Evolutionary conservation across 2,888 invertebrate species (phyloP).

Genomic region (Helobdella robusta): DNA sequence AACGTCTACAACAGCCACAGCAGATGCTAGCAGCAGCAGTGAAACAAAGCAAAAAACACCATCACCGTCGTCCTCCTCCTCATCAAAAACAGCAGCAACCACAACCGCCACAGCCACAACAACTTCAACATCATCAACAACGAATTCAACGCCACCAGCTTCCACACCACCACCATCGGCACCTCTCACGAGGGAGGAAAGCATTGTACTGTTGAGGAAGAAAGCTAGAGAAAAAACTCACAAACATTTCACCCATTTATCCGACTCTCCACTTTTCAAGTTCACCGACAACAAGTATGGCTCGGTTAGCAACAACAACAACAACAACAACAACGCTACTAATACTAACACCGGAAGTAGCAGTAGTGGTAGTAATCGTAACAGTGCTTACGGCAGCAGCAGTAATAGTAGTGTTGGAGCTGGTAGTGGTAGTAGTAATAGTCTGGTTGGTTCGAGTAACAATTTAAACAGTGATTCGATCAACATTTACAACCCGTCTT

Average conservation of each 20-base stretch:
- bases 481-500: too few relatives aligned
- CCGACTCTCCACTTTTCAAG: constrained; percentile 21
- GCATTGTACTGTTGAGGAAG: neutral
- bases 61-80: neutral
- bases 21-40: neutral
- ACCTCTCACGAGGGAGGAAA: neutral
- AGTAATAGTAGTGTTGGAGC: too few relatives aligned
- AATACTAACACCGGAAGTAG: too few relatives aligned
- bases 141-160: neutral
- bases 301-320: neutral
- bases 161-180: neutral
- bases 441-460: too few relatives aligned
- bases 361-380: too few relatives aligned
- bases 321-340: neutral
- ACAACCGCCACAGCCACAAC: neutral
- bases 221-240: constrained; percentile 4
- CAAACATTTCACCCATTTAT: constrained; percentile 11
- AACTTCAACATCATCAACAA: neutral
- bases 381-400: too few relatives aligned
- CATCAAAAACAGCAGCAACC: neutral
- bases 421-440: too few relatives aligned
- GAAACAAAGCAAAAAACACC: neutral
- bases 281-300: neutral
- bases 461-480: too few relatives aligned
- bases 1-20: neutral